These are phyloP conservation scores for Ganaspis brasiliensis DNA, from an alignment of 2,888 invertebrate genomes.

Conservation along the genomic window DNA sequence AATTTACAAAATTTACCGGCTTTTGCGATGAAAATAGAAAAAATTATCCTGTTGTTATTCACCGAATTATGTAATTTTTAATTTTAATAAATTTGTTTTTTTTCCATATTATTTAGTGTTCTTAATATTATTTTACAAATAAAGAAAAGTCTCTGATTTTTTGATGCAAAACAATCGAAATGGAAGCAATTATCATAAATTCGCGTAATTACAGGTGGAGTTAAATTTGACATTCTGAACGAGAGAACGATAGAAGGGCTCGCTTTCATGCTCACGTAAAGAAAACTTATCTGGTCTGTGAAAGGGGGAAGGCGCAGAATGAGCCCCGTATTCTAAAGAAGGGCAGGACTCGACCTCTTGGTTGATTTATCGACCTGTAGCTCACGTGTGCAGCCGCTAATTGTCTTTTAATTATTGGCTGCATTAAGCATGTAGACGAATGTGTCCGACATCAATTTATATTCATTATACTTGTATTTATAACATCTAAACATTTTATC, in stretches of 20 bases:
- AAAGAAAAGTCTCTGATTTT: too few species aligned
- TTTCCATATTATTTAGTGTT: too few species aligned
- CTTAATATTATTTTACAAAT: too few species aligned
- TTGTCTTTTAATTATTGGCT: conserved; percentile 56
- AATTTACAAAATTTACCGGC: too few species aligned
- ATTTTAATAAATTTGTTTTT: too few species aligned
- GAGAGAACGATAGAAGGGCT: background rate
- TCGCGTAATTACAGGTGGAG: background rate
- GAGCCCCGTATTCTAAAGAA: conserved; percentile 18
- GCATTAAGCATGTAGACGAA: conserved; percentile 40
- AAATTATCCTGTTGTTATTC: too few species aligned
- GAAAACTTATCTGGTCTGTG: conserved; percentile 9
- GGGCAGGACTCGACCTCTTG: conserved; percentile 44
- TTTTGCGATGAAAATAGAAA: too few species aligned
- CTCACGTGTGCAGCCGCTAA: conserved; percentile 53
- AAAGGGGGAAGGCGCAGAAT: conserved; percentile 3
- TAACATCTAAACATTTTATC: conserved; percentile 38
- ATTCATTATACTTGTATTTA: conserved; percentile 37
- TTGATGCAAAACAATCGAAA: background rate
- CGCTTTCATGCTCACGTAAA: background rate
- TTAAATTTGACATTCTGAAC: background rate
- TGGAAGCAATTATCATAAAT: background rate
- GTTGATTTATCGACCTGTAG: conserved; percentile 52
- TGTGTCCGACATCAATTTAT: conserved; percentile 37
- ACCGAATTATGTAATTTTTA: too few species aligned